These are phyloP conservation scores for Limosa lapponica DNA, from an alignment of 2,797 vertebrate genomes.

Conservation along the genomic window DNA sequence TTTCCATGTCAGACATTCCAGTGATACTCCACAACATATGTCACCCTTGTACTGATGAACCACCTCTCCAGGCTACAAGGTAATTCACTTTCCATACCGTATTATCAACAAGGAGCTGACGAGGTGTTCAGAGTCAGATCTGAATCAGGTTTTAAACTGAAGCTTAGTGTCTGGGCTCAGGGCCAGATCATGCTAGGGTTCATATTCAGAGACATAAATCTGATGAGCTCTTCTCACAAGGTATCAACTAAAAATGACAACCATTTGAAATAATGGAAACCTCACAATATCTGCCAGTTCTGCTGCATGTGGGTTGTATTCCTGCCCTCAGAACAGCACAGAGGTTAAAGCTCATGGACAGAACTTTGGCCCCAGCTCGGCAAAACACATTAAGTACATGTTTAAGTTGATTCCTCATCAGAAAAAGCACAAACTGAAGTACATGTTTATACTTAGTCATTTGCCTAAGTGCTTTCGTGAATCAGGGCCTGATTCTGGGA, in stretches of 20 bases:
- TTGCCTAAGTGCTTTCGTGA: background rate
- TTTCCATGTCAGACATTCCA: background rate
- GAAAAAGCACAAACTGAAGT: background rate
- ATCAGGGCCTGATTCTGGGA: background rate
- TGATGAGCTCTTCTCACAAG: background rate
- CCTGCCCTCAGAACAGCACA: background rate
- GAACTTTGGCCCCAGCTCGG: background rate
- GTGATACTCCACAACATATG: fast-evolving
- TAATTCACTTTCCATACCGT: background rate
- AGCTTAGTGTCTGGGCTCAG: background rate
- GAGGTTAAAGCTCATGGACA: background rate
- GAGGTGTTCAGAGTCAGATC: background rate
- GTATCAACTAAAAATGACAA: background rate
- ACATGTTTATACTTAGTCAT: background rate
- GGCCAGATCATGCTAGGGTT: background rate
- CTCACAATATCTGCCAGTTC: background rate
- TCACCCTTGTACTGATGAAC: background rate
- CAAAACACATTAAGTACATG: background rate
- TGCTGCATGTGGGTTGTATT: background rate
- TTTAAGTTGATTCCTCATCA: background rate
- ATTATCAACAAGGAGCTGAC: background rate
- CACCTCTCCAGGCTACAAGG: background rate
- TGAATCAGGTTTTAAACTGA: background rate
- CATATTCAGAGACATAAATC: background rate
- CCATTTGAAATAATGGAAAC: background rate